Base-by-base conservation (phyloP, 2,113 vertebrate species). In the Labrus mixtus region DNA sequence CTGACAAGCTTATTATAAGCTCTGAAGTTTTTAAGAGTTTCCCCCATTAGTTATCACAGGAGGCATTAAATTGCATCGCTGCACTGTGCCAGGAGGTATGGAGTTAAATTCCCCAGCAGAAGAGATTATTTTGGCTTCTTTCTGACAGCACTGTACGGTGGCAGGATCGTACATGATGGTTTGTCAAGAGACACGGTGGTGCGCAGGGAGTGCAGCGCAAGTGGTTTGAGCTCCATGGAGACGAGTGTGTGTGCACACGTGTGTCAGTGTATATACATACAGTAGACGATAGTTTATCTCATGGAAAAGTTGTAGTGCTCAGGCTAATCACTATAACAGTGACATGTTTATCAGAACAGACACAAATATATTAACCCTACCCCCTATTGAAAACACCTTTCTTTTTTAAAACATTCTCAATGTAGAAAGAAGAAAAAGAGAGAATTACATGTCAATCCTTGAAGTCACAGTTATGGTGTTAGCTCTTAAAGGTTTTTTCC, bases 1-100 rank as follows among this genome's bases (percentile, higher is more conserved):
- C 92, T 95, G 95, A 95, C 94, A 94, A 95, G 95, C 94, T 94
- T 95, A 95, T 94, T 93, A 94, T 95, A 95, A 94, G 92, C 94
- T 93, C 77, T 90, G 91, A 95, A 94, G 93, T 94, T 95, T 25
- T 94, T 92, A 93, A 94, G 93, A 94, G 91, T 95, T 94, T 93
- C 90, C 92, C 86, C 90, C 85, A 93, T 95, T 95, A 94, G 93
- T 92, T 94, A 94, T 94, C 93, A 92, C 91, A 92, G 90, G 86
- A 88, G 89, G 90, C 92, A 91, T 92, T 94, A 94, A 92, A 94
- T 93, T 93, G 90, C 92, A 91, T 91, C 84, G 45, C 76, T 74
- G 68, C 83, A 81, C 88, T 86, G 86, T 87, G 89, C 87, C 83
- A 91, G 90, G 90, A 95, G 93, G 93, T 94, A 92, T 88, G 87